Evolutionary conservation across 2,888 invertebrate species (phyloP).

Genomic region (Alsophila aescularia): DNA sequence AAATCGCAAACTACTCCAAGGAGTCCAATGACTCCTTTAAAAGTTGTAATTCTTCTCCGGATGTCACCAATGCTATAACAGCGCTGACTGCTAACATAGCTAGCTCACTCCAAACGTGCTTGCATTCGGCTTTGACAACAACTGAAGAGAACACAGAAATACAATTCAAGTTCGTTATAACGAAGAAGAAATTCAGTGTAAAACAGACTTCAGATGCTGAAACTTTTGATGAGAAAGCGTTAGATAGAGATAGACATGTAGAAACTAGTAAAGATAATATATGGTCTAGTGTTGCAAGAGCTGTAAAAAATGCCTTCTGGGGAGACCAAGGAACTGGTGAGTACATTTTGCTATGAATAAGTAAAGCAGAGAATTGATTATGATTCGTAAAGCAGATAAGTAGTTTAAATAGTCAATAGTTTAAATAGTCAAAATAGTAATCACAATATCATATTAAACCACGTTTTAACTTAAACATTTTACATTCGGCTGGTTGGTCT

Average conservation of each 20-base stretch:
- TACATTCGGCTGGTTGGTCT: too few relatives aligned
- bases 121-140: constrained; percentile 64
- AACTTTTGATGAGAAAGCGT: constrained; percentile 47
- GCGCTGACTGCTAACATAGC: constrained; percentile 71
- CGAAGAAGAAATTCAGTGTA: constrained; percentile 71
- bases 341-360: constrained; percentile 7
- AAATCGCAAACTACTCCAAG: constrained; percentile 55
- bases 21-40: constrained; percentile 73
- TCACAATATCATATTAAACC: too few relatives aligned
- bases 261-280: constrained; percentile 69
- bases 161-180: constrained; percentile 78
- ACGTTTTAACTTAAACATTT: too few relatives aligned
- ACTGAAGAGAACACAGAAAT: constrained; percentile 76
- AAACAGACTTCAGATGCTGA: constrained; percentile 56
- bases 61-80: constrained; percentile 63
- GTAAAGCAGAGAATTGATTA: not conserved
- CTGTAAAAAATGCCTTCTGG: constrained; percentile 78
- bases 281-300: constrained; percentile 74
- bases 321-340: constrained; percentile 59
- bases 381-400: too few relatives aligned
- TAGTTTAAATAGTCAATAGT: too few relatives aligned
- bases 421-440: too few relatives aligned
- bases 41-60: constrained; percentile 65
- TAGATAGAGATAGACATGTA: constrained; percentile 48
- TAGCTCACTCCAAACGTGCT: constrained; percentile 69